phyloP scores from a whole-genome alignment of 2,797 vertebrate genomes.

The Ptychadena robeensis region DNA sequence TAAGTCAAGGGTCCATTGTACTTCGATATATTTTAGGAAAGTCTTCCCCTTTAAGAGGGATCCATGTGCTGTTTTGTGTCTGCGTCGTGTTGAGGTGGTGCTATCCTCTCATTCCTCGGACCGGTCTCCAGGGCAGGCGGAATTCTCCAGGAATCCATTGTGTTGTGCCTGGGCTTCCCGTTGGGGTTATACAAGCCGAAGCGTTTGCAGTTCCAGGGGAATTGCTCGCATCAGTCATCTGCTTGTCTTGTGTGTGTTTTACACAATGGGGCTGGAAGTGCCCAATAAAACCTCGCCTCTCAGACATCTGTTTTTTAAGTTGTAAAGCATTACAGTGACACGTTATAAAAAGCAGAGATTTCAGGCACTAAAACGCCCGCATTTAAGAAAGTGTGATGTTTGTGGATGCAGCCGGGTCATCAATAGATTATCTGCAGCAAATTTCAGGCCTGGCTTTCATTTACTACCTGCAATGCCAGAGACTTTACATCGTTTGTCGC shows the following conservation, averaged over 20 bases:
- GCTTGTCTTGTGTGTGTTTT: conserved; percentile 60
- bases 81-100: conserved; percentile 1
- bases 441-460: conserved; percentile 37
- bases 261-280: conserved; percentile 68
- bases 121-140: conserved; percentile 27
- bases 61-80: conserved; percentile 7
- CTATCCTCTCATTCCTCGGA: conserved; percentile 22
- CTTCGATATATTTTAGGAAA: neutral
- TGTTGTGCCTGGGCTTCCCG: conserved; percentile 30
- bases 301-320: conserved; percentile 77
- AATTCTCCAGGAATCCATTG: conserved; percentile 45
- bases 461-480: conserved; percentile 10
- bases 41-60: neutral
- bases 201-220: conserved; percentile 46
- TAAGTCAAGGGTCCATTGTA: no score
- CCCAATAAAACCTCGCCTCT: conserved; percentile 68
- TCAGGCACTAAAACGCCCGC: conserved; percentile 66
- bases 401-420: conserved; percentile 46
- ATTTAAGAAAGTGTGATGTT: conserved; percentile 56
- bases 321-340: conserved; percentile 65
- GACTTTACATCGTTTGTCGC: neutral
- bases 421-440: conserved; percentile 59
- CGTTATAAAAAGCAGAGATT: conserved; percentile 71
- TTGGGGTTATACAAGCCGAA: conserved; percentile 49
- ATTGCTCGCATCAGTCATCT: conserved; percentile 60